Conservation (phyloP, 1,140 invertebrate species). For the Drosophila pandora region DNA sequence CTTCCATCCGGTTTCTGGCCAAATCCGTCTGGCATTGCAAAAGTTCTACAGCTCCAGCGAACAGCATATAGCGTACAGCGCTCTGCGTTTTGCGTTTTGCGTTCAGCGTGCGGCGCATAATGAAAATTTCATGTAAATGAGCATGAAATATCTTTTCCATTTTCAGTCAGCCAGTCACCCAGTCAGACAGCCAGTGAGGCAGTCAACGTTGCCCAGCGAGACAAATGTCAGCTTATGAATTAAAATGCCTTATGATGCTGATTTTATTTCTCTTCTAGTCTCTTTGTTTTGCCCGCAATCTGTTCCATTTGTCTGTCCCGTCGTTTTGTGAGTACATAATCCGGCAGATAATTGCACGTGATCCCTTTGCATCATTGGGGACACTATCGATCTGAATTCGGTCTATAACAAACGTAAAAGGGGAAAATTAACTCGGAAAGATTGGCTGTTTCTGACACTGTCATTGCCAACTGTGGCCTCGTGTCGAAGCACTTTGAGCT, state of each 20-base stretch:
- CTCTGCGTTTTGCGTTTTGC: background rate
- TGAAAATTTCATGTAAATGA: conserved; percentile 83
- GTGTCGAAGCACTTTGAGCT: conserved; percentile 55
- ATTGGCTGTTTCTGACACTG: conserved; percentile 20
- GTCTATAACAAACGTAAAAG: conserved; percentile 21
- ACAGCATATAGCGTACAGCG: conserved; percentile 35
- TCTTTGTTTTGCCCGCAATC: conserved; percentile 45
- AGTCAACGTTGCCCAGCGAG: conserved; percentile 49
- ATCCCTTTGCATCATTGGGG: conserved; percentile 18
- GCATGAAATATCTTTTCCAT: conserved; percentile 83
- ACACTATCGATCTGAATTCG: conserved; percentile 9
- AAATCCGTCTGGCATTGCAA: conserved; percentile 68
- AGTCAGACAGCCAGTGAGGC: conserved; percentile 46
- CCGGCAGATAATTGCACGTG: conserved; percentile 24
- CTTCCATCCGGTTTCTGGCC: conserved; percentile 28
- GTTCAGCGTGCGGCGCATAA: conserved; percentile 65
- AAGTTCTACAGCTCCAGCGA: conserved; percentile 53
- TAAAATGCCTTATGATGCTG: conserved; percentile 78
- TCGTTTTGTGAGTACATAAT: conserved; percentile 25
- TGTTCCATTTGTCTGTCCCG: conserved; percentile 52
- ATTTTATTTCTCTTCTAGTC: conserved; percentile 42
- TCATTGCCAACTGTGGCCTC: conserved; percentile 31
- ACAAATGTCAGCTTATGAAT: conserved; percentile 83
- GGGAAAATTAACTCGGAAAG: conserved; percentile 13
- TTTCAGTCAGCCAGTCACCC: conserved; percentile 54